phyloP scores from a whole-genome alignment of 53 echinoderm and acorn worm genomes.

The Holothuria leucospilota region DNA sequence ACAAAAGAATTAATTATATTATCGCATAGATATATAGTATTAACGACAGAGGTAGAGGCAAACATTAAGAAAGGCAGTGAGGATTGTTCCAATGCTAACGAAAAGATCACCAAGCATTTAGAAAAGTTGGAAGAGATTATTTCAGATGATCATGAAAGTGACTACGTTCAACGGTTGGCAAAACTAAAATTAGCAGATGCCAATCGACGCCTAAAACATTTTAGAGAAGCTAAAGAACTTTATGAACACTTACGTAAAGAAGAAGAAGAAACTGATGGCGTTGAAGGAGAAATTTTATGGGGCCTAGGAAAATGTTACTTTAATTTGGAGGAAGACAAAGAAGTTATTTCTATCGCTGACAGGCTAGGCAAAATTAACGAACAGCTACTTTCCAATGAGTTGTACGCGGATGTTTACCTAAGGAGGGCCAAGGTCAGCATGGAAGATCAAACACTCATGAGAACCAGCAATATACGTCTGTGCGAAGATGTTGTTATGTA shows the following conservation, averaged over 20 bases:
- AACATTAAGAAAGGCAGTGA: no score
- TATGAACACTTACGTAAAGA: background rate
- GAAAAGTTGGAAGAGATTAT: background rate
- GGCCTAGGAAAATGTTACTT: background rate
- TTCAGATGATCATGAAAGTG: background rate
- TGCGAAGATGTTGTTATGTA: no score
- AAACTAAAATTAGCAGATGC: background rate
- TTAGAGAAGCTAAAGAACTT: background rate
- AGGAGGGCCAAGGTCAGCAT: no score
- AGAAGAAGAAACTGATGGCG: background rate
- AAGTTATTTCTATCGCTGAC: background rate
- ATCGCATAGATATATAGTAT: no score
- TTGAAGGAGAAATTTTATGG: background rate
- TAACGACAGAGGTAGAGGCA: no score
- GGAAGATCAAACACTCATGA: no score
- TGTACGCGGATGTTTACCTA: no score
- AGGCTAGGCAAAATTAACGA: background rate
- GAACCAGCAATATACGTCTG: no score
- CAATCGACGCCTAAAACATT: background rate
- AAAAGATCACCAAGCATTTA: background rate
- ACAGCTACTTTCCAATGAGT: no score
- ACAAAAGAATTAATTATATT: no score
- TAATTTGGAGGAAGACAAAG: background rate
- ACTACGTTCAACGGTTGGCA: background rate
- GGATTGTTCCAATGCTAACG: background rate